A percentile compares a stretch with the other conserved stretches of the same genome.
Conservation (phyloP, 2,888 invertebrate genomes). For the Clivina fossor region DNA sequence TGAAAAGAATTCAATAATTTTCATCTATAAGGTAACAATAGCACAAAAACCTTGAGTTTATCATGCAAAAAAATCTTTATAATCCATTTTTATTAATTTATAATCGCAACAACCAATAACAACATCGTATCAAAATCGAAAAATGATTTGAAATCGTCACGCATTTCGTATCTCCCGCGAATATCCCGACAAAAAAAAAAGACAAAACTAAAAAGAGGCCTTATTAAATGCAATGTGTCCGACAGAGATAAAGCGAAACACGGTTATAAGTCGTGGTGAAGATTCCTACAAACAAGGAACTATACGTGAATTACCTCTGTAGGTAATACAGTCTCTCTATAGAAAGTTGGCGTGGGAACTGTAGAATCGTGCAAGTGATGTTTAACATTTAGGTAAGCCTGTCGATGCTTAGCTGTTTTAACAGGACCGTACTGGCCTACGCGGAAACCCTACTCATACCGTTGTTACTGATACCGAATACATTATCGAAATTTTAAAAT, state of each 20-base stretch:
- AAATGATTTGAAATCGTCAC: too few species aligned
- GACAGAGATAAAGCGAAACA: slow-evolving; percentile 4
- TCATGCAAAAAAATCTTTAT: too few species aligned
- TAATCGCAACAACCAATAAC: too few species aligned
- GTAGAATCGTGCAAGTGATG: slow-evolving; percentile 22
- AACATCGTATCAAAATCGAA: too few species aligned
- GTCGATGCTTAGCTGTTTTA: neutral
- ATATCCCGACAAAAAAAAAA: neutral
- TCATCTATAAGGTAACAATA: too few species aligned
- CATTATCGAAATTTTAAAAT: too few species aligned
- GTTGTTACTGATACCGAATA: too few species aligned
- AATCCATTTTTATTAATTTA: too few species aligned
- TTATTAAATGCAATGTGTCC: neutral
- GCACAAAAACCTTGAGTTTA: too few species aligned
- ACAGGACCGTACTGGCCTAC: neutral
- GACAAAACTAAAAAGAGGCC: neutral
- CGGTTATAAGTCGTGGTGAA: neutral
- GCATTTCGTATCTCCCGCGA: neutral
- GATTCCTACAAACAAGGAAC: slow-evolving; percentile 3
- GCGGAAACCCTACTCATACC: too few species aligned
- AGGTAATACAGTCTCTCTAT: slow-evolving; percentile 26
- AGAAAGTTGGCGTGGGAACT: slow-evolving; percentile 31
- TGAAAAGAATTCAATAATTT: too few species aligned
- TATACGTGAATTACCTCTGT: slow-evolving; percentile 24
- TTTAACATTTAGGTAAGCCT: slow-evolving; percentile 24